Evolutionary conservation across 2,797 vertebrate genomes (phyloP).

Genomic region (Sitta carolinensis): DNA sequence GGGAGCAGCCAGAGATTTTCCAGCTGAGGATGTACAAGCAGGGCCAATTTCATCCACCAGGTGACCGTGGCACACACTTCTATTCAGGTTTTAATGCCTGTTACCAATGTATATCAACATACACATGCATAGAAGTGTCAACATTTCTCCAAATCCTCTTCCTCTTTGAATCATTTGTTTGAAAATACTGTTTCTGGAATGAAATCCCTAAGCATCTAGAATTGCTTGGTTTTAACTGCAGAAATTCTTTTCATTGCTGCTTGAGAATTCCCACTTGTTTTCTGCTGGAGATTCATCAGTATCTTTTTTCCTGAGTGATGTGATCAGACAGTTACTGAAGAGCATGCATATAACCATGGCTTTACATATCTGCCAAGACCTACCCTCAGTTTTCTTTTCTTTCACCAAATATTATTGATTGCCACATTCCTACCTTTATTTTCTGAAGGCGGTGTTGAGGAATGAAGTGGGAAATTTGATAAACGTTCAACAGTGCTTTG

Average conservation of each 20-base stretch:
- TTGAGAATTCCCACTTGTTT: neutral
- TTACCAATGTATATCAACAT: neutral
- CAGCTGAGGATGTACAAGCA: neutral
- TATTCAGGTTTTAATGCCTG: neutral
- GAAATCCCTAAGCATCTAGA: neutral
- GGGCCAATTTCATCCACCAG: neutral
- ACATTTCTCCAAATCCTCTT: neutral
- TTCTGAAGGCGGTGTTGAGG: neutral
- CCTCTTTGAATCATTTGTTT: neutral
- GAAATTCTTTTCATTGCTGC: neutral
- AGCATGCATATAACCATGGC: neutral
- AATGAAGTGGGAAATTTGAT: neutral
- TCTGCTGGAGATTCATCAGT: neutral
- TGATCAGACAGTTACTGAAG: neutral
- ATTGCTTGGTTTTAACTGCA: neutral
- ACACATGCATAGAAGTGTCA: neutral
- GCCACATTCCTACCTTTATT: neutral
- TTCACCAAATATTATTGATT: neutral
- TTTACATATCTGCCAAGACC: neutral
- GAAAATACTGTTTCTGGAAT: neutral
- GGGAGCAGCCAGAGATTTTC: neutral
- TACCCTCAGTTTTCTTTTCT: neutral
- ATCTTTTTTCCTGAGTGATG: neutral
- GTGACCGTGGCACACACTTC: fast-evolving
- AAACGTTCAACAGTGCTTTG: neutral